Conservation (phyloP, 2,797 vertebrate genomes). For the Cheirogaleus major region DNA sequence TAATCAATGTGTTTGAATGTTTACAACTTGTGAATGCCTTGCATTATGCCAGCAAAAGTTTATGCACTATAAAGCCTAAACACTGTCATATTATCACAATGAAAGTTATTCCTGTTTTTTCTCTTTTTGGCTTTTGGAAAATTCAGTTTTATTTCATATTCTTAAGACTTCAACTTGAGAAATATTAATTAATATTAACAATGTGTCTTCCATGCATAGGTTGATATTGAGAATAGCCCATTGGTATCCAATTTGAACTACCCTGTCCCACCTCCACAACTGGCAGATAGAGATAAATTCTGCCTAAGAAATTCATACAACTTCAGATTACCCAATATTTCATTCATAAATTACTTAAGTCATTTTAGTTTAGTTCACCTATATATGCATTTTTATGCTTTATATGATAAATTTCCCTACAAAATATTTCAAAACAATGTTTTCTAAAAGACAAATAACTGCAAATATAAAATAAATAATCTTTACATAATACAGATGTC, state of each 20-base stretch:
- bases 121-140: not conserved
- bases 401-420: not conserved
- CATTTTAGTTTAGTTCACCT: not conserved
- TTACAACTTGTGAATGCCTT: not conserved
- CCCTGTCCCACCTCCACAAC: rapidly evolving
- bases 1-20: not conserved
- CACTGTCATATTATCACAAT: not conserved
- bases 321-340: not conserved
- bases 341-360: not conserved
- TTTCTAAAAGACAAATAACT: not conserved
- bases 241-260: not conserved
- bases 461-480: not conserved
- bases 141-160: not conserved
- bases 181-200: not conserved
- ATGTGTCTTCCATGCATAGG: not conserved
- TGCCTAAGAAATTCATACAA: not conserved
- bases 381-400: not conserved
- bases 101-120: not conserved
- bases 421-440: not conserved
- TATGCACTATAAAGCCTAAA: not conserved
- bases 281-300: not conserved
- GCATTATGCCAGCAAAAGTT: not conserved
- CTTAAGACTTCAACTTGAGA: not conserved
- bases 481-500: not conserved
- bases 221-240: not conserved